These are phyloP conservation scores for Centropus unirufus DNA, from an alignment of 2,113 vertebrate species.

Conservation along the genomic window DNA sequence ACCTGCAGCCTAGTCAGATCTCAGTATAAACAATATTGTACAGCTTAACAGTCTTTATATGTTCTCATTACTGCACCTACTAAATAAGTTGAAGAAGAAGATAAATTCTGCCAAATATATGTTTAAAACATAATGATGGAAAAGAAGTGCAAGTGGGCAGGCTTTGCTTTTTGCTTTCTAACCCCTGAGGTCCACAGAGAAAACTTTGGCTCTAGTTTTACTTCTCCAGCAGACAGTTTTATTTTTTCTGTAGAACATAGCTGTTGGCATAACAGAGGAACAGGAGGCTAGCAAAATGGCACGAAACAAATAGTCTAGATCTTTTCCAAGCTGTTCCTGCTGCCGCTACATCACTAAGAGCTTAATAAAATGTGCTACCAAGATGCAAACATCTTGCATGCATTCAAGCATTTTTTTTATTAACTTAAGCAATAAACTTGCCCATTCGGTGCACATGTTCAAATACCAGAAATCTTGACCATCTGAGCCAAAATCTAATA, in stretches of 20 bases:
- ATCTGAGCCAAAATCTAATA: slow-evolving; percentile 40
- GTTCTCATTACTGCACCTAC: background rate
- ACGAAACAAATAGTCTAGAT: background rate
- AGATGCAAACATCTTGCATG: slow-evolving; percentile 8
- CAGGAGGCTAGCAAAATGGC: slow-evolving; percentile 28
- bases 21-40: background rate
- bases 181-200: background rate
- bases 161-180: background rate
- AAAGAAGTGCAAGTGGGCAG: background rate
- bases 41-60: background rate
- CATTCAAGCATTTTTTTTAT: slow-evolving; percentile 27
- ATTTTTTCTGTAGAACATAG: background rate
- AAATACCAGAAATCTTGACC: background rate
- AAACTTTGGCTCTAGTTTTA: background rate
- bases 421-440: slow-evolving; percentile 36
- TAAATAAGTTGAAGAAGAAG: background rate
- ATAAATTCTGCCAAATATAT: background rate
- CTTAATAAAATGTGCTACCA: slow-evolving; percentile 47
- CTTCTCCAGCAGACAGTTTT: slow-evolving; percentile 1
- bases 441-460: slow-evolving; percentile 28
- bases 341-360: background rate
- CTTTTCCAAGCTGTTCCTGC: background rate
- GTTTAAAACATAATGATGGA: background rate
- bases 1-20: background rate
- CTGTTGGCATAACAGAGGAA: slow-evolving; percentile 32